phyloP scores from a whole-genome alignment of 2,113 vertebrate genomes.

The Forbesichthys papilliferus region DNA sequence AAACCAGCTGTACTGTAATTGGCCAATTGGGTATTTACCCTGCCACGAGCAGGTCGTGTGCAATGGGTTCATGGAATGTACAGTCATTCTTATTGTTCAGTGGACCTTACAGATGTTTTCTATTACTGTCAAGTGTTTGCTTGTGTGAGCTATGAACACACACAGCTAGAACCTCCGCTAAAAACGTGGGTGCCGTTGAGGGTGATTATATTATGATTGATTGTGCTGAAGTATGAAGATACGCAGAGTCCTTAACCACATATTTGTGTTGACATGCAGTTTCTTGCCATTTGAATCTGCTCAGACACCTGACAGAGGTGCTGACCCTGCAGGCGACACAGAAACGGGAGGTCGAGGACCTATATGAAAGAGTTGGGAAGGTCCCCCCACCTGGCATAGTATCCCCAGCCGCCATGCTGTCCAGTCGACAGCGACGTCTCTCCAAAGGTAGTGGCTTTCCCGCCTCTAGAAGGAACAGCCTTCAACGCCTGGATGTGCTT shows the following conservation, averaged over 20 bases:
- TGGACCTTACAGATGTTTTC: no score
- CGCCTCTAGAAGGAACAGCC: slow-evolving; percentile 88
- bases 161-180: neutral
- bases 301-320: slow-evolving; percentile 89
- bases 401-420: slow-evolving; percentile 90
- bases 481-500: slow-evolving; percentile 87
- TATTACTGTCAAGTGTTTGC: no score
- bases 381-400: slow-evolving; percentile 89
- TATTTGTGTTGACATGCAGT: neutral
- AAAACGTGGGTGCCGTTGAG: neutral
- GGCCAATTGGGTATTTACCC: neutral
- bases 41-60: neutral
- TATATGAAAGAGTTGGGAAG: slow-evolving; percentile 90
- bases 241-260: no score
- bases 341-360: slow-evolving; percentile 93
- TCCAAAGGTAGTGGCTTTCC: slow-evolving; percentile 88
- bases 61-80: neutral
- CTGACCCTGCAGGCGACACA: slow-evolving; percentile 88
- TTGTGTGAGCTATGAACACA: no score
- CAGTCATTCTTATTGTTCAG: no score
- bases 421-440: slow-evolving; percentile 88
- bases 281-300: neutral
- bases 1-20: neutral
- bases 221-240: no score
- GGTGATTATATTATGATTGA: no score